Percentiles rank a stretch among this genome's conserved stretches.
phyloP scores from a whole-genome alignment of 2,113 vertebrate genomes.

The Paratilapia polleni region DNA sequence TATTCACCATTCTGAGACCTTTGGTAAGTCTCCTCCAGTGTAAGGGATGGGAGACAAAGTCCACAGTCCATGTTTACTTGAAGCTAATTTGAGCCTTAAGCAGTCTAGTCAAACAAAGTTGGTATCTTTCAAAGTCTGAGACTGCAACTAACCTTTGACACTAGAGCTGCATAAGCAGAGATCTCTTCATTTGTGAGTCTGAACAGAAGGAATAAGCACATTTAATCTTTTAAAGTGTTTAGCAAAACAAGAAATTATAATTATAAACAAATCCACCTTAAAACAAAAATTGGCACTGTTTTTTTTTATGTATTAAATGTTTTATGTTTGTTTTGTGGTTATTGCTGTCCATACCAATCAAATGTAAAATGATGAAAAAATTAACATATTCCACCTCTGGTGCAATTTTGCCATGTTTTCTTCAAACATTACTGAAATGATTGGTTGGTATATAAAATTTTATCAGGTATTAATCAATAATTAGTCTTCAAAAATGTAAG shows the following conservation, averaged over 20 bases:
- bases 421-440: background rate
- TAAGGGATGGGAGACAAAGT: background rate
- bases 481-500: no score
- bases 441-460: background rate
- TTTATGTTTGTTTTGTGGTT: background rate
- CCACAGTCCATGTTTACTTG: background rate
- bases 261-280: background rate
- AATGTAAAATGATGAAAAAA: background rate
- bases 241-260: no score
- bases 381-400: no score
- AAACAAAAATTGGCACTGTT: background rate
- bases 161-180: background rate
- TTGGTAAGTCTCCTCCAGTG: background rate
- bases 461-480: background rate
- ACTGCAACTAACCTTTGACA: background rate
- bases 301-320: background rate
- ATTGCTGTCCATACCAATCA: background rate
- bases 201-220: background rate
- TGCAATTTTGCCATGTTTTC: background rate
- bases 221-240: background rate
- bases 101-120: background rate
- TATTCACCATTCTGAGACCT: background rate
- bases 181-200: background rate
- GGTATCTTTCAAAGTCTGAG: background rate
- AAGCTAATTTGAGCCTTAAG: background rate